phyloP scores from a whole-genome alignment of 1,140 invertebrate species.

The Amyelois transitella region DNA sequence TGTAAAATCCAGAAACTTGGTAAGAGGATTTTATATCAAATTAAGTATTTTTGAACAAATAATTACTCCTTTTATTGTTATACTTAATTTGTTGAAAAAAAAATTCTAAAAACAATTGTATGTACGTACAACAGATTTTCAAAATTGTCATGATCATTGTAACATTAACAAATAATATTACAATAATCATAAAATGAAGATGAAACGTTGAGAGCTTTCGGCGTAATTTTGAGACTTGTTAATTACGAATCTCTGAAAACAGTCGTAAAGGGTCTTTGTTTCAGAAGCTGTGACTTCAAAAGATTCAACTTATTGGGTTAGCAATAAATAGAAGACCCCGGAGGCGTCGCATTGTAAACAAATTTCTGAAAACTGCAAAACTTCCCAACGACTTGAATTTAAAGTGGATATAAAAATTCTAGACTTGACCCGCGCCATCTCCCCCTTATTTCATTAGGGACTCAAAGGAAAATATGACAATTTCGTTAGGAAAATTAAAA shows the following conservation, averaged over 20 bases:
- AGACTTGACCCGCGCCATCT: slow-evolving; percentile 32
- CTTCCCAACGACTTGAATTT: slow-evolving; percentile 36
- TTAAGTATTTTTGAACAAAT: too few species aligned
- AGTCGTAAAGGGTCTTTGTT: slow-evolving; percentile 38
- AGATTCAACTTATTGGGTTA: slow-evolving; percentile 50
- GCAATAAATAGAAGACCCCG: slow-evolving; percentile 34
- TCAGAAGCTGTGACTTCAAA: slow-evolving; percentile 36
- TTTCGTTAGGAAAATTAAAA: slow-evolving; percentile 58
- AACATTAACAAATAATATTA: too few species aligned
- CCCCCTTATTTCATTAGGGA: slow-evolving; percentile 42
- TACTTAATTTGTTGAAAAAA: too few species aligned
- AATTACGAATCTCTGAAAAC: slow-evolving; percentile 47
- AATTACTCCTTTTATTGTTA: too few species aligned
- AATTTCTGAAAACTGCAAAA: slow-evolving; percentile 44
- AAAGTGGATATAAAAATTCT: slow-evolving; percentile 59
- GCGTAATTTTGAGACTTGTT: slow-evolving; percentile 64
- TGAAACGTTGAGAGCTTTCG: slow-evolving; percentile 65
- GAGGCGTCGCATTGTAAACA: slow-evolving; percentile 36
- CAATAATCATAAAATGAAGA: slow-evolving; percentile 23
- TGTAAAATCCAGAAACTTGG: too few species aligned
- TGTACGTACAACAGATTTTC: too few species aligned
- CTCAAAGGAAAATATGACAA: slow-evolving; percentile 65
- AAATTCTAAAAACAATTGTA: too few species aligned
- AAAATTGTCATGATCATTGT: too few species aligned
- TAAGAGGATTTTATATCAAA: too few species aligned